Conservation (phyloP, 30 jellyfish, hydroid and myxozoan species). For the Mastigias papua region DNA sequence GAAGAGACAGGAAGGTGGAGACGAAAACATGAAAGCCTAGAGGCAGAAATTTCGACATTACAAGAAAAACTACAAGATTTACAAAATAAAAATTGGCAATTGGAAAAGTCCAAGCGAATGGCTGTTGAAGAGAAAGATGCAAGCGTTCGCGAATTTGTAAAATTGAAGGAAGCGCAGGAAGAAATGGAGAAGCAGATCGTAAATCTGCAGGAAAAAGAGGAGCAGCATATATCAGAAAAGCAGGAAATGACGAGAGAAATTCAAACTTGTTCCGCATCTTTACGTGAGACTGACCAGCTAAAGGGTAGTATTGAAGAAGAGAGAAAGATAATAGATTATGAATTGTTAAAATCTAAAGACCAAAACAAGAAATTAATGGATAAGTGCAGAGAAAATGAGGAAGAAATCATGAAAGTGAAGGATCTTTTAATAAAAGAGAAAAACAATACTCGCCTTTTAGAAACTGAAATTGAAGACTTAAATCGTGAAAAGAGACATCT, state of each 20-base stretch:
- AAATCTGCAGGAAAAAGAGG: conserved; percentile 22
- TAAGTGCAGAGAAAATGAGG: conserved; percentile 13
- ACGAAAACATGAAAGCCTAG: conserved; percentile 41
- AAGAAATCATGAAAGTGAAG: conserved; percentile 8
- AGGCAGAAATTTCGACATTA: conserved; percentile 19
- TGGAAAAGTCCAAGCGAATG: conserved; percentile 41
- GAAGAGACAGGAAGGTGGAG: conserved; percentile 50
- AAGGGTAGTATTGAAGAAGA: conserved; percentile 8
- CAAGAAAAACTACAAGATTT: conserved; percentile 49
- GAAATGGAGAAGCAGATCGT: conserved; percentile 30
- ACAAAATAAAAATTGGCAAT: conserved; percentile 38
- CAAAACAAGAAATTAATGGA: background rate
- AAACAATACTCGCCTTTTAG: background rate
- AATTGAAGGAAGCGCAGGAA: conserved; percentile 21
- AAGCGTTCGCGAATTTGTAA: conserved; percentile 13
- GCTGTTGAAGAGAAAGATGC: conserved; percentile 39
- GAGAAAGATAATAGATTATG: conserved; percentile 24
- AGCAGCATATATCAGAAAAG: conserved; percentile 11
- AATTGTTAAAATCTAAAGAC: background rate
- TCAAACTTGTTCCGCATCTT: background rate
- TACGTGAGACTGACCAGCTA: conserved; percentile 11
- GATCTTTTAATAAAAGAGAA: conserved; percentile 32
- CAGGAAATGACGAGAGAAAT: conserved; percentile 29
- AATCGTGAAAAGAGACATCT: conserved; percentile 10
- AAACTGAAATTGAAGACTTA: conserved; percentile 33